Evolutionary conservation across 2,888 invertebrate genomes (phyloP), one percentile per base, ranked within the genome.

Genomic region (Ichneumoninae sp.): DNA sequence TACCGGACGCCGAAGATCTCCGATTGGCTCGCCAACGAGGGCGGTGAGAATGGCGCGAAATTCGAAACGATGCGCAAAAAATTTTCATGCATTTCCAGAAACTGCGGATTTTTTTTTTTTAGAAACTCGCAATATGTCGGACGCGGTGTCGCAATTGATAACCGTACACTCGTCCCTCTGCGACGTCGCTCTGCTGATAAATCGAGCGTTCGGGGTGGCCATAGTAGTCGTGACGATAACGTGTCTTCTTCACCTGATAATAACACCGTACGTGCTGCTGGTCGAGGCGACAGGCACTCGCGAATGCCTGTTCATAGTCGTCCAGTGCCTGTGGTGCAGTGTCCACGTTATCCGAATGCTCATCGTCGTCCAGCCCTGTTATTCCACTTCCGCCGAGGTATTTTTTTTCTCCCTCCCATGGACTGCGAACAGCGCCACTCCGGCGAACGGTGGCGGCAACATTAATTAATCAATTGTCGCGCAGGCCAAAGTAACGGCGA

Each of bases 261-360:
- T 96, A 26, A 95, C 96, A 0, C 95, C 95, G 0, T 96, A 95
- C 90, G 95, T 95, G 90, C 90, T 95, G 26, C 95, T 95, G 84
- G 94, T 95, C 93, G 95, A 95, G 86, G 94, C 95, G 7, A 93
- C 94, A 94, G 94, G 86, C 90, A 94, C 83, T 93, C 94, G 4
- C 90, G 95, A 90, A 89, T 94, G 75, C 90, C 94, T 85, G 94
- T 95, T 95, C 89, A 91, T 95, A 36, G 91, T 94, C 22, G 94
- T 95, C 10, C 95, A 96, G 90, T 94, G 94, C 85, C 89, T 95
- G 57, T 96, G 96, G 96, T 95, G 95, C 77, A 89, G 94, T 52
- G 95, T 95, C 0, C 96, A 96, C 86, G 89, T 95, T 87, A 91
- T 94, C 65, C 91, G 95, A 1, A 94, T 96, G 93, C 90, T 95